Percentiles rank a stretch among this genome's conserved stretches.
Evolutionary conservation across 2,797 vertebrate genomes (phyloP).

Genomic region (Acrossocheilus fasciatus): DNA sequence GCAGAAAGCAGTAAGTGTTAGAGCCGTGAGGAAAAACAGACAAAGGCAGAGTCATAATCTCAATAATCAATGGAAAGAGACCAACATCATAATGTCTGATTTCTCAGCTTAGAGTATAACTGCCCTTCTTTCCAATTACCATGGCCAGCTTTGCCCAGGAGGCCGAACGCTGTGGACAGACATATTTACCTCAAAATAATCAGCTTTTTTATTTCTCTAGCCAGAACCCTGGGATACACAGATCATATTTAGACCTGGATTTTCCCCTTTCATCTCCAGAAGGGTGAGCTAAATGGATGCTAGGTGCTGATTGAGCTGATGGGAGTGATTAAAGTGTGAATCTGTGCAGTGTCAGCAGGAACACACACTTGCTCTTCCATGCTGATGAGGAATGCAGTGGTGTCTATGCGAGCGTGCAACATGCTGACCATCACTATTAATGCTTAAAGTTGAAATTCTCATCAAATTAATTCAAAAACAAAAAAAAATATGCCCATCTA

Average conservation of each 20-base stretch:
- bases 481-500: neutral
- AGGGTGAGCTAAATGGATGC: conserved; percentile 37
- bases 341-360: conserved; percentile 27
- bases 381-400: neutral
- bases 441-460: conserved; percentile 17
- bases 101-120: conserved; percentile 38
- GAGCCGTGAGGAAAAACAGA: conserved; percentile 13
- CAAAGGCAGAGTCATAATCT: conserved; percentile 13
- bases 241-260: conserved; percentile 46
- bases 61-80: conserved; percentile 48
- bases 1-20: conserved; percentile 9
- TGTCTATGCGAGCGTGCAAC: neutral
- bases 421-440: conserved; percentile 25
- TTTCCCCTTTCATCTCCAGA: conserved; percentile 34
- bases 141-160: conserved; percentile 34
- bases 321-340: conserved; percentile 35
- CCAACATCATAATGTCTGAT: conserved; percentile 34
- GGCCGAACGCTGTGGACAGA: conserved; percentile 10
- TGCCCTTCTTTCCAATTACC: conserved; percentile 49
- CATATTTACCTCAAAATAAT: conserved; percentile 54
- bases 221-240: conserved; percentile 22
- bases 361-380: neutral
- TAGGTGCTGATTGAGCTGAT: conserved; percentile 35
- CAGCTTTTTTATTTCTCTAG: conserved; percentile 58
- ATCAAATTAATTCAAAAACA: conserved; percentile 10